Conservation (phyloP, 2,113 vertebrate genomes). For the Speoplatyrhinus poulsoni region DNA sequence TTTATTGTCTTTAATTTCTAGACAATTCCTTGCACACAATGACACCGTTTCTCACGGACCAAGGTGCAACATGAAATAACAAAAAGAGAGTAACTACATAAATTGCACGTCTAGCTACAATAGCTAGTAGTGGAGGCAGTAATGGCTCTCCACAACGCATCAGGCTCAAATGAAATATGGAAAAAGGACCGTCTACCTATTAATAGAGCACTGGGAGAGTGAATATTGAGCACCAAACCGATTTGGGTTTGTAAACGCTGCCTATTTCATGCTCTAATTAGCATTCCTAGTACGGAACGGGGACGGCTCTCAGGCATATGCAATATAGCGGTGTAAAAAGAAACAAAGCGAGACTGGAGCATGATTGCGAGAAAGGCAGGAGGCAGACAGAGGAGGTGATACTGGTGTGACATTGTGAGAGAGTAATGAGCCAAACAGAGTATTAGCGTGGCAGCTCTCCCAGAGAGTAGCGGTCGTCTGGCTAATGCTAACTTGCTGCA, state of each 20-base stretch:
- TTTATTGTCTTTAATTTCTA: too few species aligned
- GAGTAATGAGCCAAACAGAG: constrained; percentile 39
- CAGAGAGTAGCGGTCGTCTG: constrained; percentile 22
- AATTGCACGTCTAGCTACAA: background rate
- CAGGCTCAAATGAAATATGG: constrained; percentile 12
- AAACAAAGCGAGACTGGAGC: background rate
- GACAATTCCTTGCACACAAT: too few species aligned
- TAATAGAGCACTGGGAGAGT: background rate
- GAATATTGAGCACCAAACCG: background rate
- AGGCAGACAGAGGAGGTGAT: background rate
- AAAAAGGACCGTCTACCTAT: background rate
- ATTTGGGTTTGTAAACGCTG: background rate
- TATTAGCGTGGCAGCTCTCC: constrained; percentile 47
- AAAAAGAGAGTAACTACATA: too few species aligned
- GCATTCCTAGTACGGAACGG: background rate
- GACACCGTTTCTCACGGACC: too few species aligned
- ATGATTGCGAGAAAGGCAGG: constrained; percentile 1
- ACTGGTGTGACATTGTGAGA: constrained; percentile 7
- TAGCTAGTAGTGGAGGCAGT: too few species aligned
- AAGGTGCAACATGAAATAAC: too few species aligned
- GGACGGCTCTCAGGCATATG: background rate
- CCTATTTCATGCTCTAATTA: too few species aligned
- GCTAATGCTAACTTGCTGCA: constrained; percentile 28
- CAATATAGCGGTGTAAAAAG: background rate
- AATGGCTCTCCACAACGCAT: background rate